Base-by-base conservation (phyloP, 1,140 invertebrate species). In the Bombus vancouverensis region DNA sequence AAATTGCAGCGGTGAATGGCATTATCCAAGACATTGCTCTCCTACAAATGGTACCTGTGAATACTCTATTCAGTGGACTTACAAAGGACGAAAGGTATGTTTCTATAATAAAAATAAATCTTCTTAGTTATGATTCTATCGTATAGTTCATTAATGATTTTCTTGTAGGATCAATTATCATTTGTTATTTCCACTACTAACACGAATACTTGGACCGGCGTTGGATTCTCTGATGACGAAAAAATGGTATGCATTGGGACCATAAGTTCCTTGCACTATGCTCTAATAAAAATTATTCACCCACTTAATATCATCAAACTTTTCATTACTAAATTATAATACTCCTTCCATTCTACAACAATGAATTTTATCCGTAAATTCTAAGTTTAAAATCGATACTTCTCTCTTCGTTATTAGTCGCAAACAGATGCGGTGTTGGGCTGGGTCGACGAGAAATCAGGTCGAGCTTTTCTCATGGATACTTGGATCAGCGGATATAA, bases 141-240 rank as follows among this genome's bases (percentile, higher is more conserved):
- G 62, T 4, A 37, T 42, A 22, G 47, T 53, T 22, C 18, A 53
- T 53, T 34, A 25, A 62, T 18, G 13, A 62, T 79, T 68, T 77
- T 71, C 81, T 81, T 90, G 13, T 96, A 96, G 90, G 98, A 99
- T 93, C 96, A 97, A 39, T 97, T 99, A 74, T 96, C 96, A 42
- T 99, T 99, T 94, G 98, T 97, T 5, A 97, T 99, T n/a, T 96
- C 97, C 32, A 98, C 98, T 0, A 97, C 96, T 22, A 96, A 98
- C 86, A 97, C 96, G 1, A 97, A 98, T 84, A 96, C 96, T 25
- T 99, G 99, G 99, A 99, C 98, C 5, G 99, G 98, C 5, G 98
- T 99, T 87, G 98, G 97, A 25, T 99, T 99, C 94, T 98, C 98
- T 47, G 96, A 98, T 80, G 97, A 98, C 92, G 97, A 97, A 83